Evolutionary conservation across 1,140 invertebrate genomes (phyloP).

Genomic region (Drosophila willistoni): DNA sequence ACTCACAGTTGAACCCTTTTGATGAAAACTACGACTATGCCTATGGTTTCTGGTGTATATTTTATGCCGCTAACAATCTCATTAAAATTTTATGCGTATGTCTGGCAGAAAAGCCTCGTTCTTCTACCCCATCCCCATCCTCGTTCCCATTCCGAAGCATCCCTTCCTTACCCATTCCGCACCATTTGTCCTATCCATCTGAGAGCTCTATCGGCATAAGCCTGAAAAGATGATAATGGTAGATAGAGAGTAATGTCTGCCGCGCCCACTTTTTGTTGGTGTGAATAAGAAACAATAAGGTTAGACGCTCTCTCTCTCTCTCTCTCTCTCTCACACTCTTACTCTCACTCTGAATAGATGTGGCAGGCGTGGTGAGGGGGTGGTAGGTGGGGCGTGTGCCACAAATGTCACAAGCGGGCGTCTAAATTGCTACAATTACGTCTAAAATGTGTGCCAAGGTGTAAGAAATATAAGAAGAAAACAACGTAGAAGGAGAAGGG

Average conservation of each 20-base stretch:
- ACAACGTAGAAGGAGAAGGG: neutral
- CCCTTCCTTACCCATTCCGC: neutral
- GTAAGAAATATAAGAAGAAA: neutral
- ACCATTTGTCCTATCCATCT: neutral
- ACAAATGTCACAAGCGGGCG: conserved; percentile 27
- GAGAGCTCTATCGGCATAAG: conserved; percentile 16
- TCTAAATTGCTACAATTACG: conserved; percentile 80
- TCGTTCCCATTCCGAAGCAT: neutral
- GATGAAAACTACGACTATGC: neutral
- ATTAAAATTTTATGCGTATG: conserved; percentile 81
- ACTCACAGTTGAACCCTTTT: no score
- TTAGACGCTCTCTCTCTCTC: neutral
- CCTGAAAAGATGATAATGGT: conserved; percentile 35
- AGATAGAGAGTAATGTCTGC: conserved; percentile 16
- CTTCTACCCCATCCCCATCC: neutral
- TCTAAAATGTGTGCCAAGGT: conserved; percentile 74
- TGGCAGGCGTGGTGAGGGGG: neutral
- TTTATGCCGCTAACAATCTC: conserved; percentile 80
- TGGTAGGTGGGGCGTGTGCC: conserved; percentile 13
- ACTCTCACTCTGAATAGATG: neutral
- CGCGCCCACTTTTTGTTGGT: conserved; percentile 15
- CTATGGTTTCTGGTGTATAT: conserved; percentile 51
- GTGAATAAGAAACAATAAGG: conserved; percentile 23
- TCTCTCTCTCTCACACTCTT: no score
- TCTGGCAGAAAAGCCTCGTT: conserved; percentile 34